Conservation (phyloP, 2,888 invertebrate species). For the Apotomis turbidana region DNA sequence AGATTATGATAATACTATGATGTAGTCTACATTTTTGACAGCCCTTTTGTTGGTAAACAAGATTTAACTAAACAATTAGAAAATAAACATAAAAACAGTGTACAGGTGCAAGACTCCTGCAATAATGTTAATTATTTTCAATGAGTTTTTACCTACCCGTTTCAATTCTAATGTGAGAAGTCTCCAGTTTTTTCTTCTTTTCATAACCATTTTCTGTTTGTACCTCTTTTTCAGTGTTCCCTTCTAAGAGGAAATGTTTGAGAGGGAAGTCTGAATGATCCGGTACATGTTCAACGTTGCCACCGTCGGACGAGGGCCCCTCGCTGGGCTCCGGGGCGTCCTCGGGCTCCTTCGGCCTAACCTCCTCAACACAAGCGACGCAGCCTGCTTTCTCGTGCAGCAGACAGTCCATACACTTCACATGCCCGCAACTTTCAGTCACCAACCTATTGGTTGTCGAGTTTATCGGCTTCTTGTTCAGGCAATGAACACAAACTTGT, state of each 20-base stretch:
- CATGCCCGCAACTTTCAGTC: slow-evolving; percentile 89
- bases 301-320: slow-evolving; percentile 36
- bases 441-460: slow-evolving; percentile 85
- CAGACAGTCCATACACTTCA: slow-evolving; percentile 89
- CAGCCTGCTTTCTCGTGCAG: slow-evolving; percentile 87
- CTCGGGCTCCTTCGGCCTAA: slow-evolving; percentile 46
- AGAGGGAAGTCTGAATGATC: slow-evolving; percentile 6
- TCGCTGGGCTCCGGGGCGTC: slow-evolving; percentile 43
- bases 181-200: slow-evolving; percentile 69
- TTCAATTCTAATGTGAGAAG: slow-evolving; percentile 70
- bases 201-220: slow-evolving; percentile 44
- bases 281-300: slow-evolving; percentile 3
- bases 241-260: background rate
- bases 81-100: too few relatives aligned
- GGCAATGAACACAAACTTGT: slow-evolving; percentile 85
- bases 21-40: too few relatives aligned
- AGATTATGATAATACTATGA: too few relatives aligned
- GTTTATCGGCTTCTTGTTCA: slow-evolving; percentile 80
- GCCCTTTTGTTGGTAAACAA: too few relatives aligned
- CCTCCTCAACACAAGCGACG: slow-evolving; percentile 71
- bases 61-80: too few relatives aligned
- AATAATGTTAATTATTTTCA: background rate
- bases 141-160: slow-evolving; percentile 55
- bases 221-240: slow-evolving; percentile 42
- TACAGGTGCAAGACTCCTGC: too few relatives aligned